Conservation (phyloP, 2,113 vertebrate genomes). For the Perca flavescens region DNA sequence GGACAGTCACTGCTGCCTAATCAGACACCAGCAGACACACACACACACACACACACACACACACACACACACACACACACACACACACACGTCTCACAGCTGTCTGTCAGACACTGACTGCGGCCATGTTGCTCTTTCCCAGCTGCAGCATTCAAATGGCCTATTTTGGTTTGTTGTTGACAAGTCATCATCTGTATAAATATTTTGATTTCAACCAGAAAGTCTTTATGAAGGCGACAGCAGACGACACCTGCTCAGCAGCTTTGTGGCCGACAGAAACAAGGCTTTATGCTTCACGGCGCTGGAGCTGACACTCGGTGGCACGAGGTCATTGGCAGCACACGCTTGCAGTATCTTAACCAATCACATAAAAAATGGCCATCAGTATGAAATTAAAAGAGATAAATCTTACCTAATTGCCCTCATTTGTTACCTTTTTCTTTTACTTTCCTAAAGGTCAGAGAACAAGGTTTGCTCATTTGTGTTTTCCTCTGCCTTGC, state of each 20-base stretch:
- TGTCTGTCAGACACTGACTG: constrained; percentile 57
- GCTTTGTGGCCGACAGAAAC: neutral
- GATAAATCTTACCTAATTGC: constrained; percentile 31
- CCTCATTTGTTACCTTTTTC: constrained; percentile 18
- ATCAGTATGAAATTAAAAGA: neutral
- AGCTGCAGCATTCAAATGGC: constrained; percentile 41
- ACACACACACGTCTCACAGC: constrained; percentile 39
- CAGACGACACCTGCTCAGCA: neutral
- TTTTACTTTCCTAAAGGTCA: constrained; percentile 19
- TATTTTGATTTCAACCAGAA: constrained; percentile 22
- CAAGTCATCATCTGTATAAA: constrained; percentile 13
- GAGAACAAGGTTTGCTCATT: constrained; percentile 16
- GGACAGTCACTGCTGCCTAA: constrained; percentile 35
- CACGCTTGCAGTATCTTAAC: neutral
- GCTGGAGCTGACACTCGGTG: neutral
- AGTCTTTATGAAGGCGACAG: neutral
- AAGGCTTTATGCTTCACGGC: neutral
- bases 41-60: constrained; percentile 31
- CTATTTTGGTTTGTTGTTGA: constrained; percentile 33
- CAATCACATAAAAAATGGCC: neutral
- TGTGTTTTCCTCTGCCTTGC: neutral
- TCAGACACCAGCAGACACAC: constrained; percentile 53
- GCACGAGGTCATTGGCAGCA: constrained; percentile 8
- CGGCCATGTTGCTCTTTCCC: constrained; percentile 49
- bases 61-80: constrained; percentile 14